These are phyloP conservation scores for Drosophila affinis DNA, from an alignment of 2,888 invertebrate species.

Conservation along the genomic window DNA sequence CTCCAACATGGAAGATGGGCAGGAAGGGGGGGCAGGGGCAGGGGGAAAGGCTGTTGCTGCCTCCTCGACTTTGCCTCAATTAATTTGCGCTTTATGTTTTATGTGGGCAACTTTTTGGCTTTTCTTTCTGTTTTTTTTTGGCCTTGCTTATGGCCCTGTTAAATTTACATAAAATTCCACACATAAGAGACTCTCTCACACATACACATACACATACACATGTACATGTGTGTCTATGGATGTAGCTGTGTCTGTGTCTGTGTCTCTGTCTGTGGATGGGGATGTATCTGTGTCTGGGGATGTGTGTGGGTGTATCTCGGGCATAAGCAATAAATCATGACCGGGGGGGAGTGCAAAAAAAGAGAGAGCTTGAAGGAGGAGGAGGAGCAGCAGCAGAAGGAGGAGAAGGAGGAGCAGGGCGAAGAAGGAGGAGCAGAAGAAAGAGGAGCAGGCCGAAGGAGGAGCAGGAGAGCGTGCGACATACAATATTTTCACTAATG, in stretches of 20 bases:
- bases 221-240: background rate
- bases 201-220: background rate
- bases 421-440: background rate
- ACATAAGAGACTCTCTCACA: conserved; percentile 7
- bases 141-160: conserved; percentile 57
- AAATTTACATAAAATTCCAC: conserved; percentile 68
- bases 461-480: conserved; percentile 25
- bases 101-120: conserved; percentile 53
- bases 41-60: conserved; percentile 24
- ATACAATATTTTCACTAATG: conserved; percentile 77
- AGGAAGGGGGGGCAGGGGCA: conserved; percentile 13
- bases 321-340: conserved; percentile 69
- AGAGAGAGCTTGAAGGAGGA: background rate
- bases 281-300: background rate
- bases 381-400: background rate
- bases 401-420: background rate
- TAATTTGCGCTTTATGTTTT: conserved; percentile 76
- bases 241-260: conserved; percentile 3
- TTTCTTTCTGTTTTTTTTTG: conserved; percentile 9
- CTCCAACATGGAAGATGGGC: background rate
- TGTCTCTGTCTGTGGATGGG: conserved; percentile 11
- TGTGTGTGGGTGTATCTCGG: conserved; percentile 17
- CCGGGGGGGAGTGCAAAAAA: conserved; percentile 4
- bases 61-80: conserved; percentile 61
- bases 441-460: too few relatives aligned